Evolutionary conservation across 2,888 invertebrate species (phyloP).

Genomic region (Hymenopus coronatus): DNA sequence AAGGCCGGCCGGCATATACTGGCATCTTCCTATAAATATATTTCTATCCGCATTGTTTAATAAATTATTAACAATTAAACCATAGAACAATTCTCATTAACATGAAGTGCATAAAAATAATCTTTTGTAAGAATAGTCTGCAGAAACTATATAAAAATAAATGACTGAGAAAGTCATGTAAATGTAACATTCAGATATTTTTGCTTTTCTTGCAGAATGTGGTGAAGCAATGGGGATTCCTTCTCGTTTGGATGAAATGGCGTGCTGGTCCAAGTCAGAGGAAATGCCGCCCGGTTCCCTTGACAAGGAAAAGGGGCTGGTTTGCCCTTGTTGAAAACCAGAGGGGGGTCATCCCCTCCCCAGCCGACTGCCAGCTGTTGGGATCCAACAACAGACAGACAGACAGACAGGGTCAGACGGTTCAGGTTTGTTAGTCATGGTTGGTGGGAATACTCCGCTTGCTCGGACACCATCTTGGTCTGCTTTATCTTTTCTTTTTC

Average conservation of each 20-base stretch:
- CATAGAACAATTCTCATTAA: too few relatives aligned
- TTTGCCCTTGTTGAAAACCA: constrained; percentile 6
- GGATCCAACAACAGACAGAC: not conserved
- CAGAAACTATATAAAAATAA: too few relatives aligned
- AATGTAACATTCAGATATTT: too few relatives aligned
- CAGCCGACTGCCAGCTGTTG: constrained; percentile 20
- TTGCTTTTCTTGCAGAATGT: not conserved
- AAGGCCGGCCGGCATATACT: too few relatives aligned
- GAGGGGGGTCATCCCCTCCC: constrained; percentile 10
- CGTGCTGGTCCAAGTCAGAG: not conserved
- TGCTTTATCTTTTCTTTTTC: not conserved
- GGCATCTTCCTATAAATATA: too few relatives aligned
- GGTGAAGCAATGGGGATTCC: not conserved
- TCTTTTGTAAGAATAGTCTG: too few relatives aligned
- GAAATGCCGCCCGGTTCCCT: not conserved
- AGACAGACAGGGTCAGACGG: not conserved
- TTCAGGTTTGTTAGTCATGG: constrained; percentile 6
- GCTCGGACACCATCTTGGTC: not conserved
- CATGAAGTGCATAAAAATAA: too few relatives aligned
- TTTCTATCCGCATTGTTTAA: too few relatives aligned
- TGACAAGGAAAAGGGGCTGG: not conserved
- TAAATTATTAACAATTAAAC: too few relatives aligned
- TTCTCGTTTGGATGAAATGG: not conserved
- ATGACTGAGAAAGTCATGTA: too few relatives aligned
- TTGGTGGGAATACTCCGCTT: not conserved